phyloP scores from a whole-genome alignment of 2,797 vertebrate genomes.

The Sebastes iracundus region DNA sequence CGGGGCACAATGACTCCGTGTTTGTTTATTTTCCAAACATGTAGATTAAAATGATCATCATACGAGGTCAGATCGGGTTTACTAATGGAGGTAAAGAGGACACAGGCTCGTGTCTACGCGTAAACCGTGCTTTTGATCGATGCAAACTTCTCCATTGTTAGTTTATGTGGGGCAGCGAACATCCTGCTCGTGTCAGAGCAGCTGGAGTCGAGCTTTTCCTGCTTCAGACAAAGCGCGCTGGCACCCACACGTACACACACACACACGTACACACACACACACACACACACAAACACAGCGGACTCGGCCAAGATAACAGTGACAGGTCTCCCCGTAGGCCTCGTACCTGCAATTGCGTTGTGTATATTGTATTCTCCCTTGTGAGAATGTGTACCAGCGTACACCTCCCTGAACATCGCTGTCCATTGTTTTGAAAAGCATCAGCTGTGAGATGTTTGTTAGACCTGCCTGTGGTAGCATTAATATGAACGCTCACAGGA shows the following conservation, averaged over 20 bases:
- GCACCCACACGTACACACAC: conserved; percentile 10
- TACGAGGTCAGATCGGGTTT: conserved; percentile 34
- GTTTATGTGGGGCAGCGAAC: conserved; percentile 48
- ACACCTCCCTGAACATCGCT: conserved; percentile 64
- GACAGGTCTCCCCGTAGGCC: conserved; percentile 70
- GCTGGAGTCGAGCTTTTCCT: conserved; percentile 62
- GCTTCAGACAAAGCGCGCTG: conserved; percentile 54
- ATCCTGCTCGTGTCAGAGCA: conserved; percentile 56
- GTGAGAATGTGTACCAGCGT: conserved; percentile 56
- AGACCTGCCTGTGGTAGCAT: conserved; percentile 72
- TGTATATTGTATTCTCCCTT: conserved; percentile 69
- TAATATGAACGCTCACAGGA: conserved; percentile 64
- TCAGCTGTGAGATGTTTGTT: conserved; percentile 77
- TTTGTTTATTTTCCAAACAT: conserved; percentile 55
- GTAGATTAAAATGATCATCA: conserved; percentile 32
- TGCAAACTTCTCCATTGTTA: conserved; percentile 53
- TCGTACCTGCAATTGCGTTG: conserved; percentile 65
- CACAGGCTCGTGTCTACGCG: conserved; percentile 3
- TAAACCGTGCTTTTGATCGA: conserved; percentile 43
- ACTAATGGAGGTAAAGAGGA: conserved; percentile 29
- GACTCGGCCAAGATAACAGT: conserved; percentile 65
- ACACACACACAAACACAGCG: conserved; percentile 8
- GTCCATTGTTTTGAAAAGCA: conserved; percentile 72
- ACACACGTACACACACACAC: not conserved
- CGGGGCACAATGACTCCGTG: conserved; percentile 23